Evolutionary conservation across 2,797 vertebrate genomes (phyloP).

Genomic region (Acanthurus lineatus): DNA sequence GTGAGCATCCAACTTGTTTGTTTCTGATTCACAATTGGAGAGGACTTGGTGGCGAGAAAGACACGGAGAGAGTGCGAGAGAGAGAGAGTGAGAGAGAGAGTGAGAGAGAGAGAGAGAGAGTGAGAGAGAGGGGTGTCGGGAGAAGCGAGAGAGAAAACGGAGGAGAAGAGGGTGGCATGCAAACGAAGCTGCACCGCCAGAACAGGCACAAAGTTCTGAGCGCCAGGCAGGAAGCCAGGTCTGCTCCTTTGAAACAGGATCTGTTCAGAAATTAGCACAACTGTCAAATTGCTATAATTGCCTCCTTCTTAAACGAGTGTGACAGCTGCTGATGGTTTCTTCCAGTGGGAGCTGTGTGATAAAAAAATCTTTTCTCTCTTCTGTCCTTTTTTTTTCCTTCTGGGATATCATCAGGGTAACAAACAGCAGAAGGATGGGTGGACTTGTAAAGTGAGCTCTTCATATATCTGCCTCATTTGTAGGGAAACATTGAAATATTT

Average conservation of each 20-base stretch:
- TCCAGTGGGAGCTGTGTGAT: neutral
- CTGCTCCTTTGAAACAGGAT: constrained; percentile 51
- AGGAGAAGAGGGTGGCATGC: constrained; percentile 38
- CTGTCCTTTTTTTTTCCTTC: neutral
- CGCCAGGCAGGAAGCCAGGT: constrained; percentile 44
- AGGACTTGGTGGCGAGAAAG: constrained; percentile 23
- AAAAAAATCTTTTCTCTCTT: neutral
- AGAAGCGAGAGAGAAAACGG: constrained; percentile 1
- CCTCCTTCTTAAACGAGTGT: constrained; percentile 41
- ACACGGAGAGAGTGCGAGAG: neutral
- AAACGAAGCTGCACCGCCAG: constrained; percentile 53
- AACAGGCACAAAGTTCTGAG: constrained; percentile 47
- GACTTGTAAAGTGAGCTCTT: constrained; percentile 32
- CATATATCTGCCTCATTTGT: constrained; percentile 45
- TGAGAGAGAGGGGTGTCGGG: neutral
- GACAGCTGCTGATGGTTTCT: constrained; percentile 54
- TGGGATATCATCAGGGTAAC: constrained; percentile 22
- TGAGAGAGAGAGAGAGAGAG: neutral
- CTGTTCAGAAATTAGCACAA: constrained; percentile 54
- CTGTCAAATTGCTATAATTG: constrained; percentile 62
- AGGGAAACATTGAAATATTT: constrained; percentile 52
- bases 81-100: neutral
- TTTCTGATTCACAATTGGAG: constrained; percentile 59
- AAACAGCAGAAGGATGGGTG: constrained; percentile 11
- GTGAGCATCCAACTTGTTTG: constrained; percentile 69